Percentiles rank a stretch among this genome's conserved stretches.
phyloP scores from a whole-genome alignment of 2,888 invertebrate genomes.

The Quadriops clusia region DNA sequence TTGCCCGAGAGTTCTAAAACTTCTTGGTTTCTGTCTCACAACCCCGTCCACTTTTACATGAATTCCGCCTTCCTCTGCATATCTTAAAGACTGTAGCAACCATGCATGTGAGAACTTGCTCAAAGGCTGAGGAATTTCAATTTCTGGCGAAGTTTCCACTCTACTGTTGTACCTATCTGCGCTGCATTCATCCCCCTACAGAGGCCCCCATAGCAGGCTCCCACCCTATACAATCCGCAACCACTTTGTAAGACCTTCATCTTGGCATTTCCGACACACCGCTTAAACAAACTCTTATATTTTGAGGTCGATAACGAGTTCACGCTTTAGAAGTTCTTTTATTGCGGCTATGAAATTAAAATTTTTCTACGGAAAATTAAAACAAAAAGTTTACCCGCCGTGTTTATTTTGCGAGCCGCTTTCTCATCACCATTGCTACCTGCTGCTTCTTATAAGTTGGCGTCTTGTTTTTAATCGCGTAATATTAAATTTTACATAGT shows the following conservation, averaged over 20 bases:
- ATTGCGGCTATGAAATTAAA: too few species aligned
- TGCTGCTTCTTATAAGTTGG: too few species aligned
- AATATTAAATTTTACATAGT: too few species aligned
- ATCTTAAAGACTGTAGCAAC: slow-evolving; percentile 22
- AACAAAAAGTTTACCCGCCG: too few species aligned
- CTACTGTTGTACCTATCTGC: slow-evolving; percentile 22
- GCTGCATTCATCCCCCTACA: slow-evolving; percentile 15
- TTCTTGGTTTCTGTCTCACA: too few species aligned
- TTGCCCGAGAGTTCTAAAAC: too few species aligned
- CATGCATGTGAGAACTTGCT: slow-evolving; percentile 20
- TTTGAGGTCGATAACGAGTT: slow-evolving; percentile 17
- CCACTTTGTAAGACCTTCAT: slow-evolving; percentile 27
- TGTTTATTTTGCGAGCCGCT: too few species aligned
- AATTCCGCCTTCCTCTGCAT: slow-evolving; percentile 15
- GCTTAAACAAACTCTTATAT: slow-evolving; percentile 20
- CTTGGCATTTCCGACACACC: slow-evolving; percentile 25
- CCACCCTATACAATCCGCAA: slow-evolving; percentile 20
- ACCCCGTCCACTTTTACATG: slow-evolving; percentile 7
- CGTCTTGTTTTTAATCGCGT: too few species aligned
- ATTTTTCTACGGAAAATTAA: too few species aligned
- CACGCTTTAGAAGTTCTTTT: slow-evolving; percentile 14
- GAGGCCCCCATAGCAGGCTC: slow-evolving; percentile 5
- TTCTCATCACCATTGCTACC: too few species aligned
- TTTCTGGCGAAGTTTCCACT: slow-evolving; percentile 29
- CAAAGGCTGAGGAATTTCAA: slow-evolving; percentile 31